Conservation (phyloP, 2,888 invertebrate species). For the Pterostichus niger region DNA sequence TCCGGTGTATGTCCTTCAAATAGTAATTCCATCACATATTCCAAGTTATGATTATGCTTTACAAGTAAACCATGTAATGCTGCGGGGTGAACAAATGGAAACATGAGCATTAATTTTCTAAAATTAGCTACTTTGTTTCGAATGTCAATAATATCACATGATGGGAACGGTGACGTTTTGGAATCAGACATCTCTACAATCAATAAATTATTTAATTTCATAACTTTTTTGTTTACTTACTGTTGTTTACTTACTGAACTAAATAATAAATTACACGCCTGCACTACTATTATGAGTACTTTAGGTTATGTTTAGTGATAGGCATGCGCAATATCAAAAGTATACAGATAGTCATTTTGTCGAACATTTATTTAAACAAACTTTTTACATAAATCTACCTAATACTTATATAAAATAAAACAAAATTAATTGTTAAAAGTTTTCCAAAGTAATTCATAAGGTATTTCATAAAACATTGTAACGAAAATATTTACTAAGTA, state of each 20-base stretch:
- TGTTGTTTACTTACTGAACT: too few species aligned
- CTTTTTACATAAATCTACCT: not conserved
- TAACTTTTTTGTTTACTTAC: not conserved
- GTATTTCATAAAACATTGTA: constrained; percentile 35
- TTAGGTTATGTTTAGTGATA: not conserved
- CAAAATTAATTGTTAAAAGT: constrained; percentile 5
- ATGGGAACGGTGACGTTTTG: not conserved
- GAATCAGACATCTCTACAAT: not conserved
- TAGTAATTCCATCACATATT: constrained; percentile 24
- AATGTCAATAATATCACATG: not conserved
- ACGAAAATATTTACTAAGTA: constrained; percentile 11
- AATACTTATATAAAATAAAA: not conserved
- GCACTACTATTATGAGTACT: not conserved
- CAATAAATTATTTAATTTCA: not conserved
- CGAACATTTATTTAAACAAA: not conserved
- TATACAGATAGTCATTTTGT: too few species aligned
- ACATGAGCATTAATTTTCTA: constrained; percentile 36
- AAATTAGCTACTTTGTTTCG: constrained; percentile 15
- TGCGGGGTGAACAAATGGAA: constrained; percentile 51
- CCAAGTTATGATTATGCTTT: constrained; percentile 16
- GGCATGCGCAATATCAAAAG: too few species aligned
- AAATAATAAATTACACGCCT: too few species aligned
- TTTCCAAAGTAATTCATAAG: constrained; percentile 36
- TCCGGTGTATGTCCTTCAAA: not conserved
- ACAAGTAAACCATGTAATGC: constrained; percentile 54